A percentile compares a stretch with the other conserved stretches of the same genome.
phyloP scores from a whole-genome alignment of 2,797 vertebrate genomes.

The Salmo trutta region DNA sequence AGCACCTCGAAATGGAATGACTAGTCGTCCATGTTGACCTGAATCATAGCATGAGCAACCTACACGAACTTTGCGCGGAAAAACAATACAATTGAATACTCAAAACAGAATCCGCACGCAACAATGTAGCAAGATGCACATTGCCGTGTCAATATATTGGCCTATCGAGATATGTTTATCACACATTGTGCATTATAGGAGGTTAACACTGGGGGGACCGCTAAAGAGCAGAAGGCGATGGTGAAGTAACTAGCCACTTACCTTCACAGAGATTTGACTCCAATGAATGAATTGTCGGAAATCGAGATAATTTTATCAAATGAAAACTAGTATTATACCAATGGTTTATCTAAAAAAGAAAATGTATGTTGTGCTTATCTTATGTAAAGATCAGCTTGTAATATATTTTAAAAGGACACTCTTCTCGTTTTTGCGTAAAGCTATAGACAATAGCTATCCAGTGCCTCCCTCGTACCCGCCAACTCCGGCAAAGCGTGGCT shows the following conservation, averaged over 20 bases:
- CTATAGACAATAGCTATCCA: slow-evolving; percentile 44
- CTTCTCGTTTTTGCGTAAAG: background rate
- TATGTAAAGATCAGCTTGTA: background rate
- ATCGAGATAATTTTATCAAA: background rate
- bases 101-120: slow-evolving; percentile 1
- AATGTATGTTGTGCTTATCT: background rate
- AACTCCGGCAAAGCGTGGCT: slow-evolving; percentile 36
- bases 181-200: background rate
- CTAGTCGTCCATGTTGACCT: slow-evolving; percentile 51
- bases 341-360: background rate
- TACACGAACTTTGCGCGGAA: background rate
- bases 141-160: background rate
- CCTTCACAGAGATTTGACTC: background rate
- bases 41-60: background rate
- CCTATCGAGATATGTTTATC: background rate
- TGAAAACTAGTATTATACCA: background rate
- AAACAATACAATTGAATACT: background rate
- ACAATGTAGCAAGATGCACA: background rate
- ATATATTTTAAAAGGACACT: background rate
- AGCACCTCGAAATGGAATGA: slow-evolving; percentile 16
- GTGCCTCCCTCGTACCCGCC: slow-evolving; percentile 41
- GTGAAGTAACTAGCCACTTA: background rate
- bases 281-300: background rate
- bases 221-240: background rate
- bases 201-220: background rate